Evolutionary conservation across 1,140 invertebrate species (phyloP), one percentile per base, ranked within the genome.

Genomic region (Colletes latitarsis): DNA sequence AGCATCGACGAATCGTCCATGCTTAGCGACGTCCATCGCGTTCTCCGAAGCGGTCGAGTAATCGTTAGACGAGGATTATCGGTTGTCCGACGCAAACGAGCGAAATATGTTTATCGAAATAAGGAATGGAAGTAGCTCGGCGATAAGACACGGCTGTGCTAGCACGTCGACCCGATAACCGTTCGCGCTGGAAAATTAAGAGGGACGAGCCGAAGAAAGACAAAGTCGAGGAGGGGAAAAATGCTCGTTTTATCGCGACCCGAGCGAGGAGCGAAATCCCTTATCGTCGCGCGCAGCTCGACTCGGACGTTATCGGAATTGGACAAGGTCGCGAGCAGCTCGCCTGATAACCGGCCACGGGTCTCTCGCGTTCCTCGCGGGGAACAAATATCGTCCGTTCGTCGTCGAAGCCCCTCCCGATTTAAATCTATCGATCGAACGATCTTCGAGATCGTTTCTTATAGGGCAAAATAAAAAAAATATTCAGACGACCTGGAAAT

Each of bases 241-340:
- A 39, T 41, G 6, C n/a, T 3, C 12, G 49, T 12, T 53, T 66
- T 83, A 80, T 70, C 62, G 55, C 55, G 62, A 52, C 10, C 17
- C 39, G 46, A 55, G 66, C 66, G 53, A 52, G 6, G 21, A 49
- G n/a, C 63, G 70, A 79, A 82, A 82, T 66, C 8, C 57, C 49
- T 80, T 82, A 82, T 82, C 81, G 53, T 57, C 30, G 6, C 6
- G 66, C 57, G 15, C 74, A 46, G 66, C 55, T 39, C 52, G 49
- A 67, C 46, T 55, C 17, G 39, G 66, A 49, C 80, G 78, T 86
- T 86, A 86, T 86, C 84, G 72, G 68, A 60, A 77, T 80, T 73
- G 84, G 14, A 76, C 85, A 86, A 86, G 85, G 84, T 76, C 85
- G 77, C 63, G 69, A 62, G 62, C 41, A 63, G 53, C 21, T 46